Conservation (phyloP, 2,113 vertebrate genomes). For the human (Homo sapiens) region DNA sequence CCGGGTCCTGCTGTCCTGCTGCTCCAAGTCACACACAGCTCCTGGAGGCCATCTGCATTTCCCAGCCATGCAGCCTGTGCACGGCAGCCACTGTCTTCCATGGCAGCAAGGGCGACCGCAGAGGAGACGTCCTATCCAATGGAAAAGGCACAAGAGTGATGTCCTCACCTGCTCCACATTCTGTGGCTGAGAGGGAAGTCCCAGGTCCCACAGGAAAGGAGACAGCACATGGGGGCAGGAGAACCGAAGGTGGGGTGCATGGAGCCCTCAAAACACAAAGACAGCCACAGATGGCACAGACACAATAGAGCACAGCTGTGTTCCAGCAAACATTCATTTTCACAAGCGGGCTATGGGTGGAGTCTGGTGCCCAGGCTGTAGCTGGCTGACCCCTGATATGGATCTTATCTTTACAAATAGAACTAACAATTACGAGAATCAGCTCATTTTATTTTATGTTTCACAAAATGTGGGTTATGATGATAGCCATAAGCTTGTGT, state of each 20-base stretch:
- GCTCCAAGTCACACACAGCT: neutral
- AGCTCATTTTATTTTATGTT: neutral
- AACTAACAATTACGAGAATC: neutral
- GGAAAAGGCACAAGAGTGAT: fast-evolving
- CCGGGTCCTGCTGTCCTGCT: neutral
- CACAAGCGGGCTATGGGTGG: fast-evolving
- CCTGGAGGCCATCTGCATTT: fast-evolving
- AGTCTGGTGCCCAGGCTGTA: neutral
- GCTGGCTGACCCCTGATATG: fast-evolving
- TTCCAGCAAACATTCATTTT: fast-evolving
- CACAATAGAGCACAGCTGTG: fast-evolving
- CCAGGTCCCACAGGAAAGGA: fast-evolving
- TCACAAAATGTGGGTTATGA: too few species aligned
- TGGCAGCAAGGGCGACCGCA: neutral
- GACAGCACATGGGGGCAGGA: neutral
- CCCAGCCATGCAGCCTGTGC: neutral
- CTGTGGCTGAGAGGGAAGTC: fast-evolving
- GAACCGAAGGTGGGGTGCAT: fast-evolving
- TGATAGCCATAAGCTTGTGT: fast-evolving
- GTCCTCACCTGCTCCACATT: neutral
- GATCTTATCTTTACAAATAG: neutral
- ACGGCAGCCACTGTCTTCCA: fast-evolving
- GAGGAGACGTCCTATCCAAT: fast-evolving
- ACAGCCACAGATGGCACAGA: fast-evolving
- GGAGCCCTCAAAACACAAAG: fast-evolving